Base-by-base conservation (phyloP, 2,113 vertebrate genomes). In the Centropus unirufus region DNA sequence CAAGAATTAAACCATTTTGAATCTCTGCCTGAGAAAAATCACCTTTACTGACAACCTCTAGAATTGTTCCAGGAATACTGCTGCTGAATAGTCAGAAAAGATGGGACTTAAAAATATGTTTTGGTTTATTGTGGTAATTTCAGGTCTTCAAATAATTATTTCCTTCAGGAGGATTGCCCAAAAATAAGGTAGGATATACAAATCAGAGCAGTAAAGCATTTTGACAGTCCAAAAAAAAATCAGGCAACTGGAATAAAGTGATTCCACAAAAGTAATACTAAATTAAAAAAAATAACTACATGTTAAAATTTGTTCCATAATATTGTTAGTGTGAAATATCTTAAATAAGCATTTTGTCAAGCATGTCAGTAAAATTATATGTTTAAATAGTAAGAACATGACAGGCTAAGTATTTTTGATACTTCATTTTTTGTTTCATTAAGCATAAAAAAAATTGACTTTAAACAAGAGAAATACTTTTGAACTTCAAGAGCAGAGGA, bases 1-100 rank as follows among this genome's bases (percentile, higher is more conserved):
- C 62, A 92, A 66, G 14, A 85, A 54, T 93, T 88, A 92, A 87
- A 49, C 23, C 21, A 73, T 61, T 73, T 54, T 82, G 69, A 95
- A 97, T 61, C 24, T 34, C 34, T 77, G 57, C 21, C 20, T 66
- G 26, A 54, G 46, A 77, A 89, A 82, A 91, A 85, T 91, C 30
- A 51, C 22, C 30, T 94, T 20, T 52, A 90, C 70, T 87, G 77
- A 39, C 30, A 79, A 32, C 24, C 36, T 91, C 47, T 94, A 87
- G 85, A 96, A 76, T 2, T 82, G 29, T 14, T 67, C 21, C 18
- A 9, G 69, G 59, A 93, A 83, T 82, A 21, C 39, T 95, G 40
- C 42, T 57, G 3, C 34, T 87, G 32, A 82, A 86, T 64, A 66
- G 2, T 68, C 74, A 90, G 67, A 85, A 95, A 89, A 86, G 74